Base-by-base conservation (phyloP, 1,140 invertebrate species). In the Hormaphis cornu region DNA sequence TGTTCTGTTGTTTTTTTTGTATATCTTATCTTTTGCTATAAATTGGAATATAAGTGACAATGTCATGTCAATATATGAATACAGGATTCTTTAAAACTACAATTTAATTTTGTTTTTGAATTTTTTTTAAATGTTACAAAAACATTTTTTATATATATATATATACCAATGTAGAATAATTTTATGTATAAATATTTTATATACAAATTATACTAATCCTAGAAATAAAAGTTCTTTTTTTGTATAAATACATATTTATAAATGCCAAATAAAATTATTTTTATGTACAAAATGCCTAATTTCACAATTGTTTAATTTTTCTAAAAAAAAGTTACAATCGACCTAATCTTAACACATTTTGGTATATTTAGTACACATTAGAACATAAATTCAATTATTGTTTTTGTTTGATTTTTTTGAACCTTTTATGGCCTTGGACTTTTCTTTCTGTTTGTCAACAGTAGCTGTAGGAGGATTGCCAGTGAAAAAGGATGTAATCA, bases 61-160 rank as follows among this genome's bases (percentile, higher is more conserved):
- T 73, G 82, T 93, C 44, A 89, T 91, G 79, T 79, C 86, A 74
- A 93, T 93, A 77, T 94, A 94, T 78, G 83, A 85, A 72, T 85
- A 87, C 75, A 81, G 89, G 76, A 84, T 90, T 18, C 75, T 84
- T 44, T 82, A 42, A 66, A 50, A 71, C 10, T 18, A 1, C 26
- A 2, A 54, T 44, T 28, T 18, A 61, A 46, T 46, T 37, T 5
- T 46, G 18, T 16, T 28, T 61, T 18, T 58, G 12, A 14, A 37
- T 61, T 30, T 4, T 54, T 54, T 54, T 54, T 58, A n/a, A 58
- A n/a, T 58, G 16, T n/a, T 40, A 54, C 18, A 54, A 54, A 24
- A 37, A 16, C n/a, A 8, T 58, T 33, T 8, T 40, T 58, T 58
- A 37, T n/a, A n/a, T 35, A 20, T n/a, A 35, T 56, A 37, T n/a